phyloP scores from a whole-genome alignment of 1,140 invertebrate genomes.

The Drosophila sproati region DNA sequence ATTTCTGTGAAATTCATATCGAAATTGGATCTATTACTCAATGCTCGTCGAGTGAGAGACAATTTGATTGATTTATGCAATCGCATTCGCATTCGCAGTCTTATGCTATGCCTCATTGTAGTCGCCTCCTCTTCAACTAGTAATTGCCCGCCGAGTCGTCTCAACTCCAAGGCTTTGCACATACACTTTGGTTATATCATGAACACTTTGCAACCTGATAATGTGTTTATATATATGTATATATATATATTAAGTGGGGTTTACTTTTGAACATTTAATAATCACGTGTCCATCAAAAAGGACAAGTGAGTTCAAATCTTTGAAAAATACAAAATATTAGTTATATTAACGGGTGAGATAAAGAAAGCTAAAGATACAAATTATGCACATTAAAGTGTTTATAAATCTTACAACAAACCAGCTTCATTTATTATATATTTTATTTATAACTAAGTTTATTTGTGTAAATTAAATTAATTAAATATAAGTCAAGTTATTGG shows the following conservation, averaged over 20 bases:
- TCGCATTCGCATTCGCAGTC: slow-evolving; percentile 38
- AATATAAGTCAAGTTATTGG: no score
- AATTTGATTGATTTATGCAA: slow-evolving; percentile 84
- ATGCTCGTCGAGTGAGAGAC: slow-evolving; percentile 73
- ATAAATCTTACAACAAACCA: no score
- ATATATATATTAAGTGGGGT: not conserved
- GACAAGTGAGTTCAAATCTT: no score
- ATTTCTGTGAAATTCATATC: slow-evolving; percentile 75
- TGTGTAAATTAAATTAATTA: no score
- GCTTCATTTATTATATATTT: no score
- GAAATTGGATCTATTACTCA: slow-evolving; percentile 83
- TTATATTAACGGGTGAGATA: no score
- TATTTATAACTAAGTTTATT: no score
- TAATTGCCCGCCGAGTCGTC: slow-evolving; percentile 59
- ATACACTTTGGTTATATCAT: not conserved
- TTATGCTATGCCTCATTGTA: slow-evolving; percentile 55
- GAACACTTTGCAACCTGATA: not conserved
- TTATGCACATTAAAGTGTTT: no score
- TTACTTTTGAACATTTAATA: not conserved
- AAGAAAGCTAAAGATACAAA: no score
- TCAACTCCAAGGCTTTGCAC: not conserved
- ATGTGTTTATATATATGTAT: not conserved
- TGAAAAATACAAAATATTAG: no score
- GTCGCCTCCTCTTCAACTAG: slow-evolving; percentile 43
- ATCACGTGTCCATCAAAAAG: no score